Evolutionary conservation across 2,888 invertebrate genomes (phyloP), one percentile per base, ranked within the genome.

Genomic region (Periphyllus acericola): DNA sequence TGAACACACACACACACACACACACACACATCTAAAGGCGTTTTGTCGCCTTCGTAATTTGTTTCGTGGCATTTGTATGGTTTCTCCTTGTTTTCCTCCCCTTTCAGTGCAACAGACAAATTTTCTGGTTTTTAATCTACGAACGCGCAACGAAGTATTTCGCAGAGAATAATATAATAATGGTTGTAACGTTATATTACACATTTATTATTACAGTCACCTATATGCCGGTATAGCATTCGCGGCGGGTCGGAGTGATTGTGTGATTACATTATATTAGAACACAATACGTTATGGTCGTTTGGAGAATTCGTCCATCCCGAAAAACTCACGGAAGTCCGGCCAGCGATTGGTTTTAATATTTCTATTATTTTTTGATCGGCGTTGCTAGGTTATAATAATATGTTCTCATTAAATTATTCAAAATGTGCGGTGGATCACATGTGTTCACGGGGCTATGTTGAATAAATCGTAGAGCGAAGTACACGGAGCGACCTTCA

Each of bases 21-120:
- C 46, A 83, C 46, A 52, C 14, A 52, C 34, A 75, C 74, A 40
- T n/a, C n/a, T n/a, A n/a, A n/a, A n/a, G n/a, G n/a, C n/a, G 72
- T 87, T 80, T 87, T 81, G 87, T 87, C 87, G 87, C 87, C 74
- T 80, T 81, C 81, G 66, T 81, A 87, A 87, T 87, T 87, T 75
- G 81, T 74, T 75, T 74, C 66, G 87, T n/a, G 40, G 74, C 40
- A 40, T 34, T 74, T 81, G 36, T 87, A 75, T n/a, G 81, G 87
- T 87, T 81, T 87, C 87, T 74, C 60, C 46, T 29, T 29, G 72
- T 87, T 79, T 81, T 72, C 40, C 34, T 36, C 55, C 36, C 52
- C 32, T 84, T 78, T 78, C 72, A 29, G 60, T 46, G 78, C n/a
- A 19, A 72, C 36, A 68, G 72, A 71, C 68, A 40, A 36, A 72